Evolutionary conservation across 2,888 invertebrate genomes (phyloP).

Genomic region (Autographa gamma): DNA sequence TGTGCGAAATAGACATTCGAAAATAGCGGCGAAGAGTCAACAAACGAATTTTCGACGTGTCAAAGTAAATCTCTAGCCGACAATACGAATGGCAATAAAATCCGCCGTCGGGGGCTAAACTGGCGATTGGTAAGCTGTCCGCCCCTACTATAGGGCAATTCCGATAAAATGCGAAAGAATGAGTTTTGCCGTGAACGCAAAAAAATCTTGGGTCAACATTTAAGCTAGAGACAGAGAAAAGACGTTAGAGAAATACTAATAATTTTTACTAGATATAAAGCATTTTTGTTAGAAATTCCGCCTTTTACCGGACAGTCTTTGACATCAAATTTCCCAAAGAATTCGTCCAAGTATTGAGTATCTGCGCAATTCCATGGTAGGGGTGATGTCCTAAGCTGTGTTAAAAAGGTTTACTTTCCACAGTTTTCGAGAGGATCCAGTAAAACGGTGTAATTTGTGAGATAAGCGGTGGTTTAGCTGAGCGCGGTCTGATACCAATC

Average conservation of each 20-base stretch:
- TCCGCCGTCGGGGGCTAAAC: slow-evolving; percentile 77
- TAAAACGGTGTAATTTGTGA: slow-evolving; percentile 84
- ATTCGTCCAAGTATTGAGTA: neutral
- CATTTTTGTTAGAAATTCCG: slow-evolving; percentile 5
- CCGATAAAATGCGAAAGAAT: slow-evolving; percentile 37
- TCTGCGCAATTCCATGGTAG: slow-evolving; percentile 58
- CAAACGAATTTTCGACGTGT: slow-evolving; percentile 86
- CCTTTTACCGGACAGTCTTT: neutral
- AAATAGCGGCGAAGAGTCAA: slow-evolving; percentile 79
- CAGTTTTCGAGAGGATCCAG: slow-evolving; percentile 79
- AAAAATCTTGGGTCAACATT: neutral
- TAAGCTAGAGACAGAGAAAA: too few relatives aligned
- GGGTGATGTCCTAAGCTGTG: slow-evolving; percentile 67
- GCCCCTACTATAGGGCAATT: slow-evolving; percentile 69
- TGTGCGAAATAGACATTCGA: slow-evolving; percentile 68
- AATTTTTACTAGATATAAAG: neutral
- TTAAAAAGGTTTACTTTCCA: slow-evolving; percentile 75
- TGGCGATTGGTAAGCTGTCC: slow-evolving; percentile 78
- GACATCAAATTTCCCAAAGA: neutral
- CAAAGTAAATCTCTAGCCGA: slow-evolving; percentile 86
- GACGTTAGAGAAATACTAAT: too few relatives aligned
- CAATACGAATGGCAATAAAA: slow-evolving; percentile 88
- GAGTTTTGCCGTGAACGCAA: slow-evolving; percentile 9
- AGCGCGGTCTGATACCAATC: slow-evolving; percentile 77
- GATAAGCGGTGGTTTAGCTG: slow-evolving; percentile 80